Evolutionary conservation across 35 echinoderm and acorn worm species (phyloP).

Genomic region (Ophioderma brevispina): DNA sequence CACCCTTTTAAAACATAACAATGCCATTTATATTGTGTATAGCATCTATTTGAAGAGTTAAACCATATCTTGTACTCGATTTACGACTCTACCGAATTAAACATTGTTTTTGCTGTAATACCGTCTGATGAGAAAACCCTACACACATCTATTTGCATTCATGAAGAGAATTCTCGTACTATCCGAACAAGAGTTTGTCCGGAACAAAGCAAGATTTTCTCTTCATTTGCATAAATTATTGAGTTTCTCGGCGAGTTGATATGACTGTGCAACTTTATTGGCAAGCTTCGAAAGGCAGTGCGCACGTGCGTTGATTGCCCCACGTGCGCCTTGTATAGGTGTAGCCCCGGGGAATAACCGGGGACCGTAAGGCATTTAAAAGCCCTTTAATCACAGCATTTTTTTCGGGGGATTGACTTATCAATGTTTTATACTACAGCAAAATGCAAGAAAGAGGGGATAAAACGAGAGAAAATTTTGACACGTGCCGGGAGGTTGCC

Average conservation of each 20-base stretch:
- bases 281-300: neutral
- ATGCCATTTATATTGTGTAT: too few relatives aligned
- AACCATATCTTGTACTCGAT: too few relatives aligned
- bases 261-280: neutral
- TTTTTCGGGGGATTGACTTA: neutral
- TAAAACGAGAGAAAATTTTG: neutral
- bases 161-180: neutral
- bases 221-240: slow-evolving; percentile 11
- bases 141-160: too few relatives aligned
- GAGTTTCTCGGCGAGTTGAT: neutral
- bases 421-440: neutral
- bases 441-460: neutral
- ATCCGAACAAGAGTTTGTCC: slow-evolving; percentile 2
- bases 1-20: too few relatives aligned
- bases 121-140: too few relatives aligned
- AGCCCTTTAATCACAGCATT: neutral
- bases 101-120: too few relatives aligned
- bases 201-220: neutral
- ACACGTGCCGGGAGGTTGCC: neutral
- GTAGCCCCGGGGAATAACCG: neutral
- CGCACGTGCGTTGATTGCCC: neutral
- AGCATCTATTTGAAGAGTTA: too few relatives aligned
- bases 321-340: neutral
- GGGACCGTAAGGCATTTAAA: neutral
- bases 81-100: too few relatives aligned